phyloP scores from a whole-genome alignment of 35 echinoderm and acorn worm species.

The Ophiothrix spiculata region DNA sequence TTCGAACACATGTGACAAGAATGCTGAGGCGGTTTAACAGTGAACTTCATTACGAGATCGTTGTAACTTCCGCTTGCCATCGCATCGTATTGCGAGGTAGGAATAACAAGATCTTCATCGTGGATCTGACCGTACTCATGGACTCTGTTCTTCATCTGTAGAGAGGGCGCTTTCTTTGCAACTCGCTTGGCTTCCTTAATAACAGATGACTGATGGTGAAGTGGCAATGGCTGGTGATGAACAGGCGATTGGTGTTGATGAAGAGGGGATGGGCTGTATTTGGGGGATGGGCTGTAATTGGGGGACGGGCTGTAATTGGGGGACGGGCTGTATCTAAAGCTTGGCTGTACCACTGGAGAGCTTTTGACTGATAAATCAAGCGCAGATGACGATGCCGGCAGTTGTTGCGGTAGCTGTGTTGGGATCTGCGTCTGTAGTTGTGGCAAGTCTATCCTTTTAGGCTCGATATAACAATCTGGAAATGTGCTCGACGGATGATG shows the following conservation, averaged over 20 bases:
- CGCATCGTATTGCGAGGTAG: not conserved
- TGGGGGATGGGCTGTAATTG: not conserved
- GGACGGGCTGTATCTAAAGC: not conserved
- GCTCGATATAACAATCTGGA: slow-evolving; percentile 66
- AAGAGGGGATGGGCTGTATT: not conserved
- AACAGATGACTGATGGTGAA: not conserved
- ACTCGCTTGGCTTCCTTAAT: not conserved
- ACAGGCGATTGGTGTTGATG: not conserved
- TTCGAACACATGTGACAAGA: slow-evolving; percentile 85
- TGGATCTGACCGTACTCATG: not conserved
- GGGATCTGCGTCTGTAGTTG: not conserved
- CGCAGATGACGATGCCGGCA: not conserved
- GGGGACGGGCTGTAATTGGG: not conserved
- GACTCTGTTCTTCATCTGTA: not conserved
- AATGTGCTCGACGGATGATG: slow-evolving; percentile 60
- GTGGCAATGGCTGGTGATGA: not conserved
- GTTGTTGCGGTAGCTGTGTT: not conserved
- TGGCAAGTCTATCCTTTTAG: slow-evolving; percentile 23
- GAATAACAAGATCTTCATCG: not conserved
- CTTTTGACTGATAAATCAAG: not conserved
- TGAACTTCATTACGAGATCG: slow-evolving; percentile 42
- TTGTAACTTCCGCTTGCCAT: not conserved
- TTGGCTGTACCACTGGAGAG: too few species aligned
- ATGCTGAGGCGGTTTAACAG: slow-evolving; percentile 54
- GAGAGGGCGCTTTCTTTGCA: not conserved